Base-by-base conservation (phyloP, 2,797 vertebrate genomes). In the Macropodus opercularis region DNA sequence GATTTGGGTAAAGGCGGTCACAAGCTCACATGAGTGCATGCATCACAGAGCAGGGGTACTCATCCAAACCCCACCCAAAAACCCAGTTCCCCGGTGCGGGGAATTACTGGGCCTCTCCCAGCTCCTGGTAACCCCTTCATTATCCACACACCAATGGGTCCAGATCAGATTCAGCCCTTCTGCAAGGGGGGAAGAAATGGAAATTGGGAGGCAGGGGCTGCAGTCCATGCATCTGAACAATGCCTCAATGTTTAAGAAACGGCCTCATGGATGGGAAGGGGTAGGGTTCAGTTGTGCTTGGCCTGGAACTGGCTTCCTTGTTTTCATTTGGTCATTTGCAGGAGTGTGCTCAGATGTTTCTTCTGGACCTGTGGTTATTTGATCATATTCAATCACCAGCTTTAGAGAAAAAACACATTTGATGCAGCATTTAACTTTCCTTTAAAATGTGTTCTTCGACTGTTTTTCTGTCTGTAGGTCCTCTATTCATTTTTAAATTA, bases 61-160 rank as follows among this genome's bases (percentile, higher is more conserved):
- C 91, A 92, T 91, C 90, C 91, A 91, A 89, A 87, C 90, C 84
- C 90, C 90, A 87, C 91, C 90, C 90, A 91, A 90, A 92, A 92
- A 92, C 88, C 90, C 89, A 81, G 91, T 91, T 89, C 91, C 90
- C 88, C 67, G 89, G 91, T 92, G 91, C 50, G 77, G 89, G 90
- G 93, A 94, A 94, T 94, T 93, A 94, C 92, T 87, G 86, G 90
- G 92, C 91, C 92, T 92, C 91, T 91, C 90, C 90, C 89, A 88
- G 91, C 92, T 92, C 87, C 89, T 87, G 85, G 91, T 92, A 92
- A 92, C 92, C 92, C 90, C 89, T 92, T 94, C 92, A 94, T 94
- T 94, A 94, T 93, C 90, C 93, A 93, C 93, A 93, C 92, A 93
- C 92, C 93, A 93, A 91, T 93, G 93, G 82, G 83, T 89, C 88